phyloP scores from a whole-genome alignment of 30 jellyfish, hydroid and myxozoan genomes.

The Aurelia aurita complex sp. Pacific region DNA sequence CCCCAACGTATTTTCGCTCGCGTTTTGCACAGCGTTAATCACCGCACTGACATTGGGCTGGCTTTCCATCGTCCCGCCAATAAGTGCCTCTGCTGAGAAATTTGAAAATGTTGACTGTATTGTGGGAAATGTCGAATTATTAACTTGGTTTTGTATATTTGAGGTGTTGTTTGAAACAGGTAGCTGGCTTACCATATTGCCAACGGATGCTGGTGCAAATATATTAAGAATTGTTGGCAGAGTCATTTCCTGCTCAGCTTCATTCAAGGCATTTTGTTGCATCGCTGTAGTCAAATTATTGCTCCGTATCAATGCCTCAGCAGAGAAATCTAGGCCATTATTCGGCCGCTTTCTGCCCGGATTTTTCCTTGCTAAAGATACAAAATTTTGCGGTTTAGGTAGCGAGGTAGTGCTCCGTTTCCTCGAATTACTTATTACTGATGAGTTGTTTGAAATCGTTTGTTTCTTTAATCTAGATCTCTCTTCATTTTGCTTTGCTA shows the following conservation, averaged over 20 bases:
- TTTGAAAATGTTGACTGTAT: conserved; percentile 81
- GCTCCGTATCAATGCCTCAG: conserved; percentile 56
- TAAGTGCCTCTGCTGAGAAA: conserved; percentile 89
- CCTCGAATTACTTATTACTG: background rate
- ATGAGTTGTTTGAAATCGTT: background rate
- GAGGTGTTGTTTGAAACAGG: conserved; percentile 29
- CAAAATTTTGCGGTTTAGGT: conserved; percentile 64
- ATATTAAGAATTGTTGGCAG: conserved; percentile 92
- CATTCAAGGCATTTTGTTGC: conserved; percentile 18
- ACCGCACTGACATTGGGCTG: conserved; percentile 27
- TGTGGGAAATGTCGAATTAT: conserved; percentile 54
- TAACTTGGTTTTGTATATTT: conserved; percentile 7
- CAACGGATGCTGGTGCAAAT: conserved; percentile 94
- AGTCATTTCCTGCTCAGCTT: conserved; percentile 41
- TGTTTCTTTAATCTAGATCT: conserved; percentile 15
- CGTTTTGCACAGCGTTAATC: conserved; percentile 1
- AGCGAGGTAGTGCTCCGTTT: conserved; percentile 5
- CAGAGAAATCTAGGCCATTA: conserved; percentile 55
- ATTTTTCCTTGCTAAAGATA: conserved; percentile 47
- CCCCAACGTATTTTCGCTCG: conserved; percentile 32
- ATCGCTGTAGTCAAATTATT: background rate
- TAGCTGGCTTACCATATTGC: conserved; percentile 53
- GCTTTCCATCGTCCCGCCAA: conserved; percentile 60
- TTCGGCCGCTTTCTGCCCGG: conserved; percentile 3
- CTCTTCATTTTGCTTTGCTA: conserved; percentile 8